Conservation (phyloP, 2,113 vertebrate genomes). For the Varanus komodoensis region DNA sequence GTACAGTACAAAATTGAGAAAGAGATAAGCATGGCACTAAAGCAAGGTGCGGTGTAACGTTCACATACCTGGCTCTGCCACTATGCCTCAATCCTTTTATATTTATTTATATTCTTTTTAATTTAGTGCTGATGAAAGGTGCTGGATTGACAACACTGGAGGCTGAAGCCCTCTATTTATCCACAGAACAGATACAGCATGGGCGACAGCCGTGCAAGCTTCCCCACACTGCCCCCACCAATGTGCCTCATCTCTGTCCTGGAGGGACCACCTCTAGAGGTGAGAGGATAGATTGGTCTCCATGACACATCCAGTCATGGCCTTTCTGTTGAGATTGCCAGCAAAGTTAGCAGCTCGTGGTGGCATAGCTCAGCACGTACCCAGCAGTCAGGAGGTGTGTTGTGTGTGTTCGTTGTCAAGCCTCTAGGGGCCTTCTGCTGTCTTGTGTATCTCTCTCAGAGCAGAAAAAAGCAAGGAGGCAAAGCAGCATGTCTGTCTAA, state of each 20-base stretch:
- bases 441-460: no score
- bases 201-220: slow-evolving; percentile 77
- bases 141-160: slow-evolving; percentile 77
- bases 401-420: neutral
- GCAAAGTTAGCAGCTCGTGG: slow-evolving; percentile 53
- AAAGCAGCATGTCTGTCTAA: no score
- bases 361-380: slow-evolving; percentile 50
- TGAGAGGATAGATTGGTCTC: slow-evolving; percentile 77
- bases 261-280: slow-evolving; percentile 80
- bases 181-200: slow-evolving; percentile 78
- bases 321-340: slow-evolving; percentile 75
- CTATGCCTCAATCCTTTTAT: slow-evolving; percentile 64
- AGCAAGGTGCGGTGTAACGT: slow-evolving; percentile 62
- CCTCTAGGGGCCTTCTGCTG: no score
- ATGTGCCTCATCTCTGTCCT: slow-evolving; percentile 80
- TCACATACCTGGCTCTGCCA: slow-evolving; percentile 63
- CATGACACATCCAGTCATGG: slow-evolving; percentile 71
- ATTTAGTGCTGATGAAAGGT: slow-evolving; percentile 79
- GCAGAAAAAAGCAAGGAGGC: no score
- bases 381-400: slow-evolving; percentile 30
- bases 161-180: slow-evolving; percentile 79
- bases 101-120: slow-evolving; percentile 79
- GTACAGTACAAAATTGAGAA: slow-evolving; percentile 62
- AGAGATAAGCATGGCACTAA: slow-evolving; percentile 46
- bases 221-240: slow-evolving; percentile 75